Evolutionary conservation across 2,888 invertebrate genomes (phyloP), one percentile per base, ranked within the genome.

Genomic region (Hypolimnas misippus): DNA sequence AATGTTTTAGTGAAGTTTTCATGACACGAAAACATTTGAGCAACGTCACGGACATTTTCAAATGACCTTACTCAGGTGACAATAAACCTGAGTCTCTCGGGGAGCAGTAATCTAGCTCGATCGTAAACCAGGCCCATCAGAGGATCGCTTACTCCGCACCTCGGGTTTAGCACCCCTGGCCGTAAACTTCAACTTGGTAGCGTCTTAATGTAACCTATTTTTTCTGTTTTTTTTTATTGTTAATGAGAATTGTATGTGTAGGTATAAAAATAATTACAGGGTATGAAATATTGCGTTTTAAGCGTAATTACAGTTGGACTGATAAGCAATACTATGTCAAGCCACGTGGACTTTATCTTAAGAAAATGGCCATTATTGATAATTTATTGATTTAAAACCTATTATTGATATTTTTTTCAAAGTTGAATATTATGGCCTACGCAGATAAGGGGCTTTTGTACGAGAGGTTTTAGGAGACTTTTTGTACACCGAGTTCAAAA

Each of bases 21-120:
- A n/a, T 14, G 3, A 50, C 50, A 31, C 51, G 63, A 46, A 59
- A 59, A 50, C 51, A 57, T 56, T 59, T 52, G 57, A 62, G 68
- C 69, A 72, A 67, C 67, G 69, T 70, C 70, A 70, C 67, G 68
- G 70, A 71, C 70, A 66, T 72, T 70, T 73, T 77, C 73, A 73
- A 86, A 88, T 81, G 76, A 79, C 81, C 88, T 89, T 87, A 89
- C 83, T 87, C 89, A 89, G 90, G 87, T 86, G 86, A 79, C 87
- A 76, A 84, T 90, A 89, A 90, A 90, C 75, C 73, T 62, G 64
- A 73, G 76, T 75, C 84, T 78, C 82, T 70, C 66, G 81, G 80
- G 79, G 76, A 72, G 64, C 66, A 70, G 84, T 81, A 79, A 82
- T 82, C 78, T 79, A 72, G 76, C 71, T 69, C 73, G 81, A 71